These are phyloP conservation scores for Girardinus metallicus DNA, from an alignment of 2,797 vertebrate genomes.

Conservation along the genomic window DNA sequence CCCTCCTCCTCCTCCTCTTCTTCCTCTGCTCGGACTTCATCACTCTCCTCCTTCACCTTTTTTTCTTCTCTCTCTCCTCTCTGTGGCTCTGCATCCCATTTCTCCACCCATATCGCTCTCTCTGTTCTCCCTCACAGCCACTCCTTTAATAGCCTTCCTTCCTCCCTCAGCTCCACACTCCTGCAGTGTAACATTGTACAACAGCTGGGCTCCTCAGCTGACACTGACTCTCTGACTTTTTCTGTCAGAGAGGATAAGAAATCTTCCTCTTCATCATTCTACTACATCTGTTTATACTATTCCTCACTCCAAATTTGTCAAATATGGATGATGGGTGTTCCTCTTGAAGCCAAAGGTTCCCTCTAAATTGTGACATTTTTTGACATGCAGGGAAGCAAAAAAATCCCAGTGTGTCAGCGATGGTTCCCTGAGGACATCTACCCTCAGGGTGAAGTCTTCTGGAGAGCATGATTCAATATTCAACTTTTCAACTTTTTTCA, in stretches of 20 bases:
- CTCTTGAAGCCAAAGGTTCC: background rate
- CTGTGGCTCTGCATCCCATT: conserved; percentile 36
- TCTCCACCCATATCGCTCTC: conserved; percentile 48
- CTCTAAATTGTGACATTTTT: background rate
- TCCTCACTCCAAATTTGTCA: background rate
- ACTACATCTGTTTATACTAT: conserved; percentile 15
- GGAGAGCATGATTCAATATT: background rate
- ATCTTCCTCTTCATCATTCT: conserved; percentile 51
- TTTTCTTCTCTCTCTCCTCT: conserved; percentile 19
- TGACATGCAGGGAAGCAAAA: background rate
- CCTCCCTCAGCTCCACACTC: conserved; percentile 29
- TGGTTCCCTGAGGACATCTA: background rate
- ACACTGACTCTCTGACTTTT: conserved; percentile 53
- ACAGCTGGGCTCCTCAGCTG: conserved; percentile 42
- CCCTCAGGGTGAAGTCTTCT: background rate
- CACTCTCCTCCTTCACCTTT: conserved; percentile 30
- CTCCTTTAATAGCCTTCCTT: conserved; percentile 55
- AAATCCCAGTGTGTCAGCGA: background rate
- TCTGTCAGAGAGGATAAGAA: conserved; percentile 56
- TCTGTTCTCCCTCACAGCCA: conserved; percentile 48
- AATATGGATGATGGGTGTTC: background rate
- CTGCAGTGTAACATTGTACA: conserved; percentile 59
- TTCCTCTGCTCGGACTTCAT: conserved; percentile 37
- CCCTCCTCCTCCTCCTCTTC: conserved; percentile 40
- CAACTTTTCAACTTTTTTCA: background rate